Conservation (phyloP, 2,113 vertebrate species). For the Crotalus tigris region DNA sequence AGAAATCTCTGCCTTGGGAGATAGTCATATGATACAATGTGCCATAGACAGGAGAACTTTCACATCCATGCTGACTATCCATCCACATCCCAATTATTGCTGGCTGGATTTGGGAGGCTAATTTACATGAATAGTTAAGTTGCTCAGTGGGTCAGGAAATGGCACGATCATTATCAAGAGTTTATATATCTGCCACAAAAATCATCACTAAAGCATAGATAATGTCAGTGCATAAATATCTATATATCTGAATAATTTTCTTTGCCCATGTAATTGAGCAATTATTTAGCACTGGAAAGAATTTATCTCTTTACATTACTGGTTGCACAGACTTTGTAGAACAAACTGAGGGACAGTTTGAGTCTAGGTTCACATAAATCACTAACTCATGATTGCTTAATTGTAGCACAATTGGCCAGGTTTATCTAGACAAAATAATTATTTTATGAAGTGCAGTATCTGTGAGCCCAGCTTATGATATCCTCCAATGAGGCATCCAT, state of each 20-base stretch:
- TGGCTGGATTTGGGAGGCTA: not conserved
- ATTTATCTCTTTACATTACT: not conserved
- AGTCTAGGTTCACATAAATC: not conserved
- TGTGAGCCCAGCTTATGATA: not conserved
- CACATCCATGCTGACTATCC: not conserved
- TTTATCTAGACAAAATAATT: not conserved
- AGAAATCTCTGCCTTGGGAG: not conserved
- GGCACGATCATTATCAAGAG: not conserved
- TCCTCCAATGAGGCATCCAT: not conserved
- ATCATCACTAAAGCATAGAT: not conserved
- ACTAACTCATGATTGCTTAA: not conserved
- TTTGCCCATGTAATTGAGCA: not conserved
- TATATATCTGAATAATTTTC: not conserved
- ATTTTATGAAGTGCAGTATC: not conserved
- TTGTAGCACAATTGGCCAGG: not conserved
- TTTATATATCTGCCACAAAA: not conserved
- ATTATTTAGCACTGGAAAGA: not conserved
- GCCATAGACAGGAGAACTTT: not conserved
- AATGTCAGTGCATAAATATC: not conserved
- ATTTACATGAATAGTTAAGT: not conserved
- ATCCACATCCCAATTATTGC: not conserved
- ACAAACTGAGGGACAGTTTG: not conserved
- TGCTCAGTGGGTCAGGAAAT: not conserved
- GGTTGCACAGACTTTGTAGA: not conserved
- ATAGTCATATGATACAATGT: not conserved